Evolutionary conservation across 2,113 vertebrate genomes (phyloP).

Genomic region (Falcunculus frontatus): DNA sequence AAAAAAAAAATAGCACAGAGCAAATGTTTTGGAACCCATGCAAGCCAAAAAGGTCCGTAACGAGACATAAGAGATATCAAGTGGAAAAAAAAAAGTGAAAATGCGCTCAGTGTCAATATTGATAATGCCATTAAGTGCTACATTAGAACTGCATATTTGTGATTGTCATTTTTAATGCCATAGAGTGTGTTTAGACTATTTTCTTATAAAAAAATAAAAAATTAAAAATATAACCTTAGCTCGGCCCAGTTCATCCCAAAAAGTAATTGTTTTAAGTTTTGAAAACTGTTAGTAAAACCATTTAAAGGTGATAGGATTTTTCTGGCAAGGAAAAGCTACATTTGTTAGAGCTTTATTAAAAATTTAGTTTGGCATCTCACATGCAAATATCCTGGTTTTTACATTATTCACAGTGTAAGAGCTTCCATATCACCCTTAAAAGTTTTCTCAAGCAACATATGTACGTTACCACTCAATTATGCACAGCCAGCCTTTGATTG

Average conservation of each 20-base stretch:
- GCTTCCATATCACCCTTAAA: constrained; percentile 83
- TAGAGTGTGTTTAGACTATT: constrained; percentile 75
- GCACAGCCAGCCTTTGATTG: constrained; percentile 87
- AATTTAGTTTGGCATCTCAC: constrained; percentile 80
- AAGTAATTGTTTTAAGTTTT: constrained; percentile 73
- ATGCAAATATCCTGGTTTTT: constrained; percentile 74
- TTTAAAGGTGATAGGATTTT: constrained; percentile 84
- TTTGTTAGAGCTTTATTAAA: constrained; percentile 76
- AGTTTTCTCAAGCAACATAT: constrained; percentile 84
- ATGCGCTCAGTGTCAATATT: constrained; percentile 74
- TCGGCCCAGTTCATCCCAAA: constrained; percentile 80
- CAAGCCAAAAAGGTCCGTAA: constrained; percentile 74
- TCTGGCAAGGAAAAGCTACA: constrained; percentile 72
- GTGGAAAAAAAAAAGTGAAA: constrained; percentile 73
- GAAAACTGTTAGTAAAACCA: constrained; percentile 83
- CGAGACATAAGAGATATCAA: constrained; percentile 73
- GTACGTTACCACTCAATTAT: constrained; percentile 86
- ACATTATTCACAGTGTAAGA: constrained; percentile 70
- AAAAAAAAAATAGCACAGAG: constrained; percentile 64
- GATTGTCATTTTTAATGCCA: constrained; percentile 72
- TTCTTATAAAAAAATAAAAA: neutral
- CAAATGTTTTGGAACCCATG: constrained; percentile 81
- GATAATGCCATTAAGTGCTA: constrained; percentile 79
- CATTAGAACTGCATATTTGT: constrained; percentile 76
- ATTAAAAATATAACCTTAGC: constrained; percentile 67